Evolutionary conservation across 2,888 invertebrate species (phyloP).

Genomic region (Netelia virgata): DNA sequence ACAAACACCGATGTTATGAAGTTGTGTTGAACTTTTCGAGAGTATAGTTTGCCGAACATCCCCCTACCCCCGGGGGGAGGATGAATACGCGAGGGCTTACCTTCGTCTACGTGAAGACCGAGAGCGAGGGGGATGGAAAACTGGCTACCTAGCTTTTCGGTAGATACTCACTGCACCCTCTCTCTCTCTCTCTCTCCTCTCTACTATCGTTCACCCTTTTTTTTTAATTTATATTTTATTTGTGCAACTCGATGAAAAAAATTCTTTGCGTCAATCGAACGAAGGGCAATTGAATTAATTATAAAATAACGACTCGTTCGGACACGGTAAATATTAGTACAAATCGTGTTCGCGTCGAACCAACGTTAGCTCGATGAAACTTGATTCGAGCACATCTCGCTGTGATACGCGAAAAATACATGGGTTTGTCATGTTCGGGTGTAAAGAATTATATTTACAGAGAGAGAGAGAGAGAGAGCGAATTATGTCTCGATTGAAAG

Average conservation of each 20-base stretch:
- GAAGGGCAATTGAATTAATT: too few species aligned
- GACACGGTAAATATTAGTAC: too few species aligned
- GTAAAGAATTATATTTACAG: slow-evolving; percentile 14
- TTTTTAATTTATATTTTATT: too few species aligned
- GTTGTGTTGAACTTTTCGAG: slow-evolving; percentile 85
- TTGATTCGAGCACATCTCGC: slow-evolving; percentile 1
- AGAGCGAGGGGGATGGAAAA: slow-evolving; percentile 8
- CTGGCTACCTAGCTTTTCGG: slow-evolving; percentile 29
- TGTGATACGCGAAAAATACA: slow-evolving; percentile 24
- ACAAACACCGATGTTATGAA: slow-evolving; percentile 82
- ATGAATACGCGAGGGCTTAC: slow-evolving; percentile 78
- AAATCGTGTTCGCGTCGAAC: not conserved
- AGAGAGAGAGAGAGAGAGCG: slow-evolving; percentile 32
- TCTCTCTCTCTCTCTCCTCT: not conserved
- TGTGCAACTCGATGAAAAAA: too few species aligned
- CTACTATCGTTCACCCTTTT: too few species aligned
- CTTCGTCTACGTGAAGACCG: slow-evolving; percentile 64
- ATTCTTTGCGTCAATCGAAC: too few species aligned
- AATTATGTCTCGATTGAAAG: slow-evolving; percentile 33
- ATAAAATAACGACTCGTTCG: too few species aligned
- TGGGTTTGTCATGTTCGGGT: slow-evolving; percentile 13
- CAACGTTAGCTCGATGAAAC: not conserved
- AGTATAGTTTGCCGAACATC: slow-evolving; percentile 83
- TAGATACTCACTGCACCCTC: slow-evolving; percentile 25
- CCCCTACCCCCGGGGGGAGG: slow-evolving; percentile 69